A percentile compares a stretch with the other conserved stretches of the same genome.
Conservation (phyloP, 2,888 invertebrate species). For the Fabriciana adippe region DNA sequence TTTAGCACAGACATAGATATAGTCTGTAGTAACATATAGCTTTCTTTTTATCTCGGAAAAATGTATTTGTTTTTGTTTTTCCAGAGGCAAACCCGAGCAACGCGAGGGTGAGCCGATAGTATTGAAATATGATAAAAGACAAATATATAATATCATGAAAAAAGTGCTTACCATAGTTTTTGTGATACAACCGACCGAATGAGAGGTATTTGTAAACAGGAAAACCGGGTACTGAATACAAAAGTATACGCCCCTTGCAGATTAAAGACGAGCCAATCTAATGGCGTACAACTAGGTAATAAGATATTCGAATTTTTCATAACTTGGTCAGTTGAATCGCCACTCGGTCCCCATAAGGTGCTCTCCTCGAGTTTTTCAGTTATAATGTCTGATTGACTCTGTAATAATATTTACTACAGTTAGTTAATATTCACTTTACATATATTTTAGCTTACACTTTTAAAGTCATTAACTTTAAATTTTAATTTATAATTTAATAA, state of each 20-base stretch:
- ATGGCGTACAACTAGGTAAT: slow-evolving; percentile 45
- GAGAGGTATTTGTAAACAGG: slow-evolving; percentile 45
- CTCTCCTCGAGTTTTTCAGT: slow-evolving; percentile 41
- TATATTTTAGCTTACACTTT: too few relatives aligned
- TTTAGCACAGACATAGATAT: too few relatives aligned
- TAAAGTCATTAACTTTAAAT: too few relatives aligned
- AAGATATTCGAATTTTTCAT: slow-evolving; percentile 42
- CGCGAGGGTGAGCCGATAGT: too few relatives aligned
- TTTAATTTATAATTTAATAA: too few relatives aligned
- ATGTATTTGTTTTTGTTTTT: too few relatives aligned
- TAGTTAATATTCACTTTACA: not conserved
- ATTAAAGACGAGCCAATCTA: slow-evolving; percentile 51
- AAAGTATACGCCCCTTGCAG: slow-evolving; percentile 50
- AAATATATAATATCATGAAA: not conserved
- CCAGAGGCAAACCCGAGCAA: too few relatives aligned
- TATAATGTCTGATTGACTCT: slow-evolving; percentile 36
- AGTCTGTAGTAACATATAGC: too few relatives aligned
- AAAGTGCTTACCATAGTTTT: slow-evolving; percentile 48
- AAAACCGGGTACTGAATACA: slow-evolving; percentile 46
- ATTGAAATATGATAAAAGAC: too few relatives aligned
- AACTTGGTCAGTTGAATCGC: slow-evolving; percentile 50
- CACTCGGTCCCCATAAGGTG: slow-evolving; percentile 53
- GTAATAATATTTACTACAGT: slow-evolving; percentile 10
- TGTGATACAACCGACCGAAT: slow-evolving; percentile 49
- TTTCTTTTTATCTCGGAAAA: too few relatives aligned